Percentiles rank a stretch among this genome's conserved stretches.
phyloP scores from a whole-genome alignment of 2,888 invertebrate species.

The Chouioia cunea region DNA sequence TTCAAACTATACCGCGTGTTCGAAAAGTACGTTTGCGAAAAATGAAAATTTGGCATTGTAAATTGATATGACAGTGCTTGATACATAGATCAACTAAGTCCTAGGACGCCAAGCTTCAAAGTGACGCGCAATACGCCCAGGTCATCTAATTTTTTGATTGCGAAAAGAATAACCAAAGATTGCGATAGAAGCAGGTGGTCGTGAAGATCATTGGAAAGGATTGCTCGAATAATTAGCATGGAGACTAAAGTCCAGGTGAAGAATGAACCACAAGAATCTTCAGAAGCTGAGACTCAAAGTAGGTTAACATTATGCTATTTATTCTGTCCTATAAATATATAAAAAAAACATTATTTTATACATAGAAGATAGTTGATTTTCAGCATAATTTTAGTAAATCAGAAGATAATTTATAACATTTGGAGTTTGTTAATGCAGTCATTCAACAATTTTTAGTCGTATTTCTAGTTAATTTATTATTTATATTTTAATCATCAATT shows the following conservation, averaged over 20 bases:
- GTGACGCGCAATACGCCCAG: constrained; percentile 40
- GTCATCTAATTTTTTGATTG: constrained; percentile 16
- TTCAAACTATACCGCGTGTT: constrained; percentile 30
- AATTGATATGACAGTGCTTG: constrained; percentile 27
- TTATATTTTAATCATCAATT: not conserved
- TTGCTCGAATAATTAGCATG: constrained; percentile 24
- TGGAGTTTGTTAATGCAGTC: not conserved
- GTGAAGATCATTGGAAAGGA: not conserved
- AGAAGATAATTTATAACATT: too few species aligned
- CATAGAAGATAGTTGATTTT: too few species aligned
- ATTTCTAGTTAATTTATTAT: constrained; percentile 2
- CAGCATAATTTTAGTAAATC: too few species aligned
- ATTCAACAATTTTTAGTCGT: not conserved
- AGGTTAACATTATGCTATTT: constrained; percentile 33
- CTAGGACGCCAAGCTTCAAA: constrained; percentile 11
- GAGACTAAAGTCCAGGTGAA: constrained; percentile 45
- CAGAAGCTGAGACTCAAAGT: constrained; percentile 47
- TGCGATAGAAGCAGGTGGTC: constrained; percentile 43
- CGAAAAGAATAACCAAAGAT: constrained; percentile 25
- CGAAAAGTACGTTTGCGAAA: constrained; percentile 20
- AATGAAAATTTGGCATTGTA: constrained; percentile 25
- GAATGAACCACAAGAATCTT: constrained; percentile 38
- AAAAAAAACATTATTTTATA: not conserved
- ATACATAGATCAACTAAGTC: not conserved
- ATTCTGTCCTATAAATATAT: not conserved